Conservation (phyloP, 1,140 invertebrate genomes). For the Dinothrombium tinctorium region DNA sequence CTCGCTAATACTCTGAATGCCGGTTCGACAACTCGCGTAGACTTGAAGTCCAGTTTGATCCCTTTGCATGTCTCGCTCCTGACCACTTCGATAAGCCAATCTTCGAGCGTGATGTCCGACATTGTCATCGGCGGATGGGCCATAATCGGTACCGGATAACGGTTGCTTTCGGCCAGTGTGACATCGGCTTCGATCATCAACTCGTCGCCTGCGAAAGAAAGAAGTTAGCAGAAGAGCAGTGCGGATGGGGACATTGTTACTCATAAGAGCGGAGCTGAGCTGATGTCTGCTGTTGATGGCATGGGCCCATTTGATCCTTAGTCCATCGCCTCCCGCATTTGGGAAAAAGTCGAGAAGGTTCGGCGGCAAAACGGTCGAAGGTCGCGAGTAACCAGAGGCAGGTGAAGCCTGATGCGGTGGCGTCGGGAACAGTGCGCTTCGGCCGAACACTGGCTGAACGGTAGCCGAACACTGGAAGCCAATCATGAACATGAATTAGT, state of each 20-base stretch:
- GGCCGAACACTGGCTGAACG: constrained; percentile 35
- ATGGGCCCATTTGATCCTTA: constrained; percentile 47
- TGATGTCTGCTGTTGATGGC: constrained; percentile 28
- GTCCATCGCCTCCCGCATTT: constrained; percentile 14
- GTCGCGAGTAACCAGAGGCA: background rate
- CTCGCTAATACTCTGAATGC: constrained; percentile 12
- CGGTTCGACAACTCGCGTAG: constrained; percentile 34
- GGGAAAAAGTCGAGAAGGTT: constrained; percentile 17
- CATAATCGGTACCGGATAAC: constrained; percentile 44
- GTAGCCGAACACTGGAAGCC: constrained; percentile 13
- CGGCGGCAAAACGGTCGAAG: constrained; percentile 9
- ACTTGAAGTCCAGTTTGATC: constrained; percentile 70
- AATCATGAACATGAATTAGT: too few species aligned
- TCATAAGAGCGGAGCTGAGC: constrained; percentile 32
- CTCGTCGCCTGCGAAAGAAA: constrained; percentile 27
- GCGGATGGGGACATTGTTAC: constrained; percentile 18
- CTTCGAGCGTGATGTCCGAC: constrained; percentile 47
- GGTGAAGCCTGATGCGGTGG: constrained; percentile 1
- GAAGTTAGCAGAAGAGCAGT: background rate
- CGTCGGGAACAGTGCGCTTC: constrained; percentile 70
- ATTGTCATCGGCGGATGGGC: constrained; percentile 44
- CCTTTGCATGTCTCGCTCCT: constrained; percentile 33
- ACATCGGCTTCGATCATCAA: constrained; percentile 75
- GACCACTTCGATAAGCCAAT: constrained; percentile 37
- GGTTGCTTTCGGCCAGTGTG: constrained; percentile 28